phyloP scores from a whole-genome alignment of 2,888 invertebrate species.

The Omphaloscelis lunosa region DNA sequence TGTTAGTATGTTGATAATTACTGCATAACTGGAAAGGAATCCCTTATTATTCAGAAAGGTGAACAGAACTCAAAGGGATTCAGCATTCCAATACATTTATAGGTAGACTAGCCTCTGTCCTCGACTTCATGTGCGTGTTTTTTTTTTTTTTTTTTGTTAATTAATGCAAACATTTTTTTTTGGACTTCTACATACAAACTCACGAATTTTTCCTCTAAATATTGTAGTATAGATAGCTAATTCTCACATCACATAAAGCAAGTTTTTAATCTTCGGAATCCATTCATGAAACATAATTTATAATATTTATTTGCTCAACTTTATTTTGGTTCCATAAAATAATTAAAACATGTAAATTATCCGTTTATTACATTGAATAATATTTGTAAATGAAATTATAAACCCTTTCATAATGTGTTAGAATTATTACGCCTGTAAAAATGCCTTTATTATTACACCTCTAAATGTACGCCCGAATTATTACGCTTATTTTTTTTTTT shows the following conservation, averaged over 20 bases:
- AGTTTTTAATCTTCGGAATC: conserved; percentile 2
- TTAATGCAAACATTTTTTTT: no score
- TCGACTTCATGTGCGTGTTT: no score
- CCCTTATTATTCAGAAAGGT: background rate
- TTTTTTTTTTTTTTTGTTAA: no score
- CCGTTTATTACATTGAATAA: conserved; percentile 9
- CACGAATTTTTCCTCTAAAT: no score
- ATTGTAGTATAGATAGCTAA: no score
- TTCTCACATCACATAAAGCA: no score
- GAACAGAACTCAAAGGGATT: background rate
- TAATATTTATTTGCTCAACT: background rate
- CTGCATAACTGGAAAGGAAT: background rate
- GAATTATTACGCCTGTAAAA: conserved; percentile 32
- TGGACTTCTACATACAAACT: no score
- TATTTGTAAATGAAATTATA: conserved; percentile 15
- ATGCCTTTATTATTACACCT: conserved; percentile 10
- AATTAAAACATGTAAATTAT: conserved; percentile 15
- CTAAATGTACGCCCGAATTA: conserved; percentile 6
- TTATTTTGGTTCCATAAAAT: conserved; percentile 16
- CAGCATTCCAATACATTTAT: background rate
- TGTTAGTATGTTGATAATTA: background rate
- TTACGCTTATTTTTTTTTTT: no score
- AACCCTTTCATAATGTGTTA: conserved; percentile 17
- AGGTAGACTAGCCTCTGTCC: no score
- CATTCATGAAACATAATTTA: background rate